phyloP scores from a whole-genome alignment of 2,113 vertebrate species.

The Tachycineta bicolor region DNA sequence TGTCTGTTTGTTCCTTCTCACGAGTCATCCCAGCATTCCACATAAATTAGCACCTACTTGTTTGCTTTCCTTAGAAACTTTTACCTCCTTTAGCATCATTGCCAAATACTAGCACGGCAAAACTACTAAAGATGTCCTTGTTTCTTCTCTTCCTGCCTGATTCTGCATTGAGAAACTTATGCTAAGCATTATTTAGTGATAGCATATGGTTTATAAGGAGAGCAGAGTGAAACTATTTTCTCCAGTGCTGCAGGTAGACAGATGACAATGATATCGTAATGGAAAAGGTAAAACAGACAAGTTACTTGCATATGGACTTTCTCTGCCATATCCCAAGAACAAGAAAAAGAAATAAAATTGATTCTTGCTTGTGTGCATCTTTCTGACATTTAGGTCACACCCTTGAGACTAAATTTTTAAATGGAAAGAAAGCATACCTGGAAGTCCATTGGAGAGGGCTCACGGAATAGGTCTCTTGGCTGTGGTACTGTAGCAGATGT shows the following conservation, averaged over 20 bases:
- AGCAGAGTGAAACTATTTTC: background rate
- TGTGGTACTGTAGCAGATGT: background rate
- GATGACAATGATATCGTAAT: background rate
- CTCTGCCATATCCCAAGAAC: background rate
- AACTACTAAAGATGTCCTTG: background rate
- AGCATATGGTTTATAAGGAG: background rate
- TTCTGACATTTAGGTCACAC: background rate
- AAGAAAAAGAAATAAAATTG: background rate
- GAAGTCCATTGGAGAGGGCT: background rate
- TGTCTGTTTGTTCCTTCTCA: background rate
- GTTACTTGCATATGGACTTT: background rate
- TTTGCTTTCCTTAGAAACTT: background rate
- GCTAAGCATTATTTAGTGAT: background rate
- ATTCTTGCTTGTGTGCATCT: background rate
- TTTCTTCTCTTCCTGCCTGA: background rate
- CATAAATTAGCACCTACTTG: background rate
- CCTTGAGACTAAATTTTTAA: background rate
- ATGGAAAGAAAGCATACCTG: slow-evolving; percentile 6
- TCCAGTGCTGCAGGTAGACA: fast-evolving
- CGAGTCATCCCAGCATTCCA: fast-evolving
- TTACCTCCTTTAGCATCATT: background rate
- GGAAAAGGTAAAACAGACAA: background rate
- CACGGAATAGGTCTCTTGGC: background rate
- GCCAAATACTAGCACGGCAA: background rate
- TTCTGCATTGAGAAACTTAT: background rate